These are phyloP conservation scores for Ectobius pallidus DNA, from an alignment of 2,888 invertebrate genomes.

Conservation along the genomic window DNA sequence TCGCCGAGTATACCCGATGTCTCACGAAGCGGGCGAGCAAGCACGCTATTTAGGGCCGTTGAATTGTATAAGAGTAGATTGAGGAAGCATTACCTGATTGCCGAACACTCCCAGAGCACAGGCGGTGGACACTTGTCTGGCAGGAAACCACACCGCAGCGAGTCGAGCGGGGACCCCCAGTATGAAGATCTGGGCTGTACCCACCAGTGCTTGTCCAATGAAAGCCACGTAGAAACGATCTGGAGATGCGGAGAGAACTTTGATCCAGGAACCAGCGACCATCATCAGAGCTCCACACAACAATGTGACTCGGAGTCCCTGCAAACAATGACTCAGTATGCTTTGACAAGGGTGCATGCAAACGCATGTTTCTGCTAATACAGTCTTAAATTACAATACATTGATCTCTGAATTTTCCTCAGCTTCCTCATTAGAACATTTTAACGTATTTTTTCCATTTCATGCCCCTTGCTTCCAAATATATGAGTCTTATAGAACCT, in stretches of 20 bases:
- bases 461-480: too few relatives aligned
- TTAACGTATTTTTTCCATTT: too few relatives aligned
- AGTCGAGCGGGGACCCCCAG: conserved; percentile 58
- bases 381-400: too few relatives aligned
- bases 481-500: too few relatives aligned
- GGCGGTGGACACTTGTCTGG: conserved; percentile 60
- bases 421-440: too few relatives aligned
- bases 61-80: too few relatives aligned
- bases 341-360: not conserved
- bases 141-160: conserved; percentile 63
- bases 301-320: conserved; percentile 53
- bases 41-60: too few relatives aligned
- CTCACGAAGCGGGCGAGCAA: too few relatives aligned
- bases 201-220: conserved; percentile 59
- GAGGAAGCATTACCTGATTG: too few relatives aligned
- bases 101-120: conserved; percentile 63
- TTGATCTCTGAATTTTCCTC: too few relatives aligned
- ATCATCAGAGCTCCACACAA: conserved; percentile 55
- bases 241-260: conserved; percentile 52
- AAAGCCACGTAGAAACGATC: conserved; percentile 51
- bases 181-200: conserved; percentile 59
- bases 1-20: too few relatives aligned
- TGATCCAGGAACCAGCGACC: conserved; percentile 55
- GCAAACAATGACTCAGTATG: conserved; percentile 41
- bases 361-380: too few relatives aligned